Base-by-base conservation (phyloP, 2,888 invertebrate genomes). In the Andrena haemorrhoa region DNA sequence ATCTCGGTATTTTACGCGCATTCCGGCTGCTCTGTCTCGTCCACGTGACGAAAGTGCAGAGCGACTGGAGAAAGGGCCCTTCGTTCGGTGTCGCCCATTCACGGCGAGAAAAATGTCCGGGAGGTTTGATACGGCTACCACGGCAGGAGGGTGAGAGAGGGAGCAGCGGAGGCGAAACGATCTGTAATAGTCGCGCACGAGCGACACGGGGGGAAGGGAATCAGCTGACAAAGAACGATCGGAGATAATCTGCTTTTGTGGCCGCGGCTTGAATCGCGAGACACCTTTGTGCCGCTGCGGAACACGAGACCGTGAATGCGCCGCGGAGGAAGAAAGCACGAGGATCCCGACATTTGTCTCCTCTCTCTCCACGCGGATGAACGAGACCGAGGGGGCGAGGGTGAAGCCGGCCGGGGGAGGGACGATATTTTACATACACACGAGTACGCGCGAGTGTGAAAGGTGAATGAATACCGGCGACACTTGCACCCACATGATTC, bases 401-500 rank as follows among this genome's bases (percentile, higher is more conserved):
- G n/a, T 53, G 75, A 23, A 26, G 26, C 20, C 53, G 70, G 20
- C 20, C n/a, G 23, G 51, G 75, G 41, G 56, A 49, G 75, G 29
- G 60, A 58, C 41, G 81, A 75, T 79, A 82, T 77, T 87, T 87
- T 86, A 86, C 84, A 82, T 69, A 69, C 63, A 53, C 20, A 68
- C 12, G 77, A 65, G 58, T 41, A 47, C 75, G 63, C 47, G 29
- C 58, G 41, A 64, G 61, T 56, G 79, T 73, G 47, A 58, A 70
- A 68, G 64, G 75, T 89, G 91, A 89, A 91, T 89, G 89, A 90
- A 89, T 85, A 87, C 79, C 83, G 89, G 84, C 90, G 90, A 92
- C 91, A 91, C 90, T 90, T 90, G 92, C 92, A 92, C 92, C 91
- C 91, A 91, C 93, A 91, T 90, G 89, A 89, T 91, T 92, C 92